Evolutionary conservation across 2,113 vertebrate genomes (phyloP).

Genomic region (Mustela lutreola): DNA sequence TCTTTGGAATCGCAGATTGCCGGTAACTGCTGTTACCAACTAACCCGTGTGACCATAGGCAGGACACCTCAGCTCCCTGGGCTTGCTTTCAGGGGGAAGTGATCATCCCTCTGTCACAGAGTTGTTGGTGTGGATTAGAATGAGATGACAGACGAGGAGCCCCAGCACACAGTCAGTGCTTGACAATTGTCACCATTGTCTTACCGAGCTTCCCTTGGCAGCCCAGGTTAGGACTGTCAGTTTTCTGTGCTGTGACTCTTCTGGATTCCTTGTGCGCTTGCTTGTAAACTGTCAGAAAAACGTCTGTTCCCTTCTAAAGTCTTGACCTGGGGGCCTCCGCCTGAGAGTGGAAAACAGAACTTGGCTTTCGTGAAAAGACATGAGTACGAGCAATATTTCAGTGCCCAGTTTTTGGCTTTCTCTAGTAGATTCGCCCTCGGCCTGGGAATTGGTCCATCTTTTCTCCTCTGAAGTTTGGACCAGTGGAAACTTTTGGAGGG

Average conservation of each 20-base stretch:
- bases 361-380: slow-evolving; percentile 63
- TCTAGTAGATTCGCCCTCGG: slow-evolving; percentile 70
- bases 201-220: not conserved
- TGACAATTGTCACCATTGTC: not conserved
- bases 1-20: not conserved
- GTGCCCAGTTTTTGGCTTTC: slow-evolving; percentile 61
- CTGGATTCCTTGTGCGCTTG: not conserved
- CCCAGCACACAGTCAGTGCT: not conserved
- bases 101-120: not conserved
- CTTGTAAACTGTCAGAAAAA: slow-evolving; percentile 48
- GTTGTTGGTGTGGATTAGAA: slow-evolving; percentile 39
- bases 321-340: slow-evolving; percentile 62
- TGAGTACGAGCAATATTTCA: slow-evolving; percentile 40
- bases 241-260: slow-evolving; percentile 6
- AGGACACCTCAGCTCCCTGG: not conserved
- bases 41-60: not conserved
- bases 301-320: slow-evolving; percentile 35
- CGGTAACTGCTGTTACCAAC: not conserved
- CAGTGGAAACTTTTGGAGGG: slow-evolving; percentile 67
- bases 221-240: not conserved
- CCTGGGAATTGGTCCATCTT: slow-evolving; percentile 67
- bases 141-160: not conserved
- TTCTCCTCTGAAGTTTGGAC: slow-evolving; percentile 62
- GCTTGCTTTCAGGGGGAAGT: not conserved
- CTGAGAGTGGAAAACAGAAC: slow-evolving; percentile 54